Evolutionary conservation across 2,797 vertebrate genomes (phyloP).

Genomic region (Masticophis lateralis): DNA sequence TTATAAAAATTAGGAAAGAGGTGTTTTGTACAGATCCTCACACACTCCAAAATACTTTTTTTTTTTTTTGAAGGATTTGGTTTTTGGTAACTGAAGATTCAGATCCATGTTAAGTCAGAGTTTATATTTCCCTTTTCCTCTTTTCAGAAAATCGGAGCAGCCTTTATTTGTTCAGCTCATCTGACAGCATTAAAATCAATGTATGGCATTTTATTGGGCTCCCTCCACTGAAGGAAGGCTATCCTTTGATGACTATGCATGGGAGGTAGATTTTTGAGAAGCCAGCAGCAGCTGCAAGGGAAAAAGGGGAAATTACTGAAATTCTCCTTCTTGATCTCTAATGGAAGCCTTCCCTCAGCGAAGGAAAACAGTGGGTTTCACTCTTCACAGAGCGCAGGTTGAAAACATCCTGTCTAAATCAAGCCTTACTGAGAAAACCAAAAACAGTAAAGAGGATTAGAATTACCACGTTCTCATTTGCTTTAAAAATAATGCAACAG

Average conservation of each 20-base stretch:
- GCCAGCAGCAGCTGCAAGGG: neutral
- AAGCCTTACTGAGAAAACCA: neutral
- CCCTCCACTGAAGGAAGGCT: neutral
- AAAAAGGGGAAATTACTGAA: neutral
- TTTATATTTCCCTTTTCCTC: slow-evolving; percentile 37
- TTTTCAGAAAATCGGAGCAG: slow-evolving; percentile 7
- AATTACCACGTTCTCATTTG: slow-evolving; percentile 36
- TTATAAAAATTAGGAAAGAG: neutral
- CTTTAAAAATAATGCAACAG: slow-evolving; percentile 31
- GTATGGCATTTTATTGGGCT: neutral
- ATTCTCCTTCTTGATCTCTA: neutral
- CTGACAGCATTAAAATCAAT: slow-evolving; percentile 4
- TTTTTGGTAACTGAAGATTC: neutral
- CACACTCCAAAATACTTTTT: neutral
- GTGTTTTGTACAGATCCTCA: neutral
- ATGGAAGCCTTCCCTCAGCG: neutral
- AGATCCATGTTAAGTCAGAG: slow-evolving; percentile 20
- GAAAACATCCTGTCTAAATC: slow-evolving; percentile 35
- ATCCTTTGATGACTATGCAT: neutral
- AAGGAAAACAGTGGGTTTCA: neutral
- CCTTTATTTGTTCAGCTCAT: neutral
- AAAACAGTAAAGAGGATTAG: slow-evolving; percentile 37
- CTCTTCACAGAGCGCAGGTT: slow-evolving; percentile 11
- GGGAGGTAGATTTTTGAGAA: neutral
- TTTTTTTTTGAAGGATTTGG: neutral